Conservation (phyloP, 92 coral and sea anemone genomes). For the Heteractis magnifica region DNA sequence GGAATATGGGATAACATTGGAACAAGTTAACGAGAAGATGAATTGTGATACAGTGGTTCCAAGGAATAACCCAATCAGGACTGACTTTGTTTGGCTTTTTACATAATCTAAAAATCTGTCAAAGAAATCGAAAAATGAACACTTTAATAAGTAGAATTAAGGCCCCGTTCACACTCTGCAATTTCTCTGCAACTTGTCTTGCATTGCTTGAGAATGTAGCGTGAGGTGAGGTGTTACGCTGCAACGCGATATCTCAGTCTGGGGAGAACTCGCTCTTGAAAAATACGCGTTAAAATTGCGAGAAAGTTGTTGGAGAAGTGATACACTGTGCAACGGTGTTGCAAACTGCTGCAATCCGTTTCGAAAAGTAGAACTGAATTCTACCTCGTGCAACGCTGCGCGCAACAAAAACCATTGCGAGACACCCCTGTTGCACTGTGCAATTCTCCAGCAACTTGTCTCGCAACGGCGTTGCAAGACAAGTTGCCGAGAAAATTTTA, state of each 20-base stretch:
- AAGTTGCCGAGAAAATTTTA: too few relatives aligned
- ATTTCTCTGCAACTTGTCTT: too few relatives aligned
- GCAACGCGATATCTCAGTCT: background rate
- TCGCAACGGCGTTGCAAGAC: too few relatives aligned
- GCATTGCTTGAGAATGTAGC: background rate
- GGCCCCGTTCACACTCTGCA: background rate
- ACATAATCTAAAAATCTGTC: slow-evolving; percentile 47
- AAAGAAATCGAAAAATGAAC: background rate
- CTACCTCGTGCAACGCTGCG: too few relatives aligned
- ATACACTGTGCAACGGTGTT: too few relatives aligned
- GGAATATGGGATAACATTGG: slow-evolving; percentile 53
- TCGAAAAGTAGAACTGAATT: too few relatives aligned
- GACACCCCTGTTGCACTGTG: too few relatives aligned
- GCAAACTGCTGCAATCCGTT: too few relatives aligned
- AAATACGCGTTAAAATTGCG: too few relatives aligned
- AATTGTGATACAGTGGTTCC: slow-evolving; percentile 48
- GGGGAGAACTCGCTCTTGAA: background rate
- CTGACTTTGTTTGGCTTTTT: slow-evolving; percentile 53
- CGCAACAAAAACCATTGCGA: too few relatives aligned
- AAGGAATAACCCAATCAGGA: slow-evolving; percentile 37
- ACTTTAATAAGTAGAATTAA: background rate
- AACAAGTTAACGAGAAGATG: slow-evolving; percentile 65
- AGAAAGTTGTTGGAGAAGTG: background rate
- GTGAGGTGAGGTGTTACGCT: background rate
- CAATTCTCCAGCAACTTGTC: too few relatives aligned